phyloP scores from a whole-genome alignment of 1,140 invertebrate genomes.

The Eupeodes corollae region DNA sequence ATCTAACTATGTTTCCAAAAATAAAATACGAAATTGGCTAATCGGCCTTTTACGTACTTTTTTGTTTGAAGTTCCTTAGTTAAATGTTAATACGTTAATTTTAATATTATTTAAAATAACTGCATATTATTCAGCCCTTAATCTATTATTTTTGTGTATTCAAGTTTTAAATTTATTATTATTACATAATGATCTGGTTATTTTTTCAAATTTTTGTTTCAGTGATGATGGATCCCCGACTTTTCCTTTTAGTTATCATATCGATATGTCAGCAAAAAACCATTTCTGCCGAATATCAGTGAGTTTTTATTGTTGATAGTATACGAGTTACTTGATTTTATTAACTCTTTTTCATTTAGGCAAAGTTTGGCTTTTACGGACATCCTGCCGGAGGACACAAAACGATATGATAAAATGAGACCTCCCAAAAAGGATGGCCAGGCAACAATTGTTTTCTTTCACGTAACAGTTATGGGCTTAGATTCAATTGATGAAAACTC shows the following conservation, averaged over 20 bases:
- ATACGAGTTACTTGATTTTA: not conserved
- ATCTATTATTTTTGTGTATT: no score
- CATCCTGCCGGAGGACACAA: constrained; percentile 72
- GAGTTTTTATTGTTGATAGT: constrained; percentile 10
- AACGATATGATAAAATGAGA: constrained; percentile 79
- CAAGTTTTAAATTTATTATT: no score
- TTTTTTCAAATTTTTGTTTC: not conserved
- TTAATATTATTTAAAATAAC: no score
- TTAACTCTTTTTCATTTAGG: constrained; percentile 32
- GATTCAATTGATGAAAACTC: constrained; percentile 88
- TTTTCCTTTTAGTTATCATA: constrained; percentile 27
- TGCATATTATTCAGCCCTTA: no score
- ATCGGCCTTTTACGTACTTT: no score
- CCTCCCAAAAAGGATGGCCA: constrained; percentile 78
- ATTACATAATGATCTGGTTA: no score
- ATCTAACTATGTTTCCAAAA: no score
- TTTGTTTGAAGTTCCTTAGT: no score
- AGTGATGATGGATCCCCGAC: constrained; percentile 22
- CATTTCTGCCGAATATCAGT: constrained; percentile 31
- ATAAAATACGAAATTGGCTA: no score
- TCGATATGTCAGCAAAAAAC: constrained; percentile 30
- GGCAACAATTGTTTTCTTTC: constrained; percentile 77
- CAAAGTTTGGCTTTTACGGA: constrained; percentile 68
- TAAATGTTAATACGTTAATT: no score
- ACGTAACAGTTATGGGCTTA: constrained; percentile 84